Percentiles rank a stretch among this genome's conserved stretches.
phyloP scores from a whole-genome alignment of 2,797 vertebrate species.

The Artibeus lituratus region DNA sequence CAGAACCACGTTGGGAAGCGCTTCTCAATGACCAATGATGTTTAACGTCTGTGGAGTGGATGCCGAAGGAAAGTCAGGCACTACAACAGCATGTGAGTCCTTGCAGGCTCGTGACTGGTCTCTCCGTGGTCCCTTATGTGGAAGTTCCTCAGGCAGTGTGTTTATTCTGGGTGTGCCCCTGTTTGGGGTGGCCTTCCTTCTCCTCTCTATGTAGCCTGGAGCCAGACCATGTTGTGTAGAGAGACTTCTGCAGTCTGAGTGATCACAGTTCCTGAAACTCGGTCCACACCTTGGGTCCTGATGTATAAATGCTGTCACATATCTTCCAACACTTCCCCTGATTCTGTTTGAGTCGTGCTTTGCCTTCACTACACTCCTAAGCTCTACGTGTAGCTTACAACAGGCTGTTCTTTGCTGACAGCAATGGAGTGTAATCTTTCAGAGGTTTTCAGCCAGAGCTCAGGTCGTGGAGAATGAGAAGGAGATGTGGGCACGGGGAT shows the following conservation, averaged over 20 bases:
- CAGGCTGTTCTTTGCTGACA: too few relatives aligned
- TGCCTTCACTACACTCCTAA: not conserved
- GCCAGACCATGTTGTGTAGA: not conserved
- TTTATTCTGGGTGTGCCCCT: not conserved
- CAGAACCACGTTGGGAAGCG: rapidly evolving
- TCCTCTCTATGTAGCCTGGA: not conserved
- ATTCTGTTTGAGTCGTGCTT: not conserved
- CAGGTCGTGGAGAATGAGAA: not conserved
- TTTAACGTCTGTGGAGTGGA: not conserved
- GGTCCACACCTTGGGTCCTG: not conserved
- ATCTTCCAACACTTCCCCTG: not conserved
- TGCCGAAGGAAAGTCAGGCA: not conserved
- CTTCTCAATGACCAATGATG: not conserved
- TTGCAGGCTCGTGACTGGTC: rapidly evolving
- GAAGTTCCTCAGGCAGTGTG: not conserved
- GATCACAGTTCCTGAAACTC: not conserved
- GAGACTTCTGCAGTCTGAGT: not conserved
- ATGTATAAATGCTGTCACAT: too few relatives aligned
- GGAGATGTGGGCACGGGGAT: too few relatives aligned
- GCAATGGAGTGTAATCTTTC: rapidly evolving
- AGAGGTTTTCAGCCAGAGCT: not conserved
- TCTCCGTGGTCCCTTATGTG: too few relatives aligned
- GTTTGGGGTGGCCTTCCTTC: not conserved
- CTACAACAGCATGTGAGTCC: rapidly evolving
- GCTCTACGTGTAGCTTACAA: rapidly evolving